These are phyloP conservation scores for Trissoscelio sp. DNA, from an alignment of 2,888 invertebrate species.

Conservation along the genomic window DNA sequence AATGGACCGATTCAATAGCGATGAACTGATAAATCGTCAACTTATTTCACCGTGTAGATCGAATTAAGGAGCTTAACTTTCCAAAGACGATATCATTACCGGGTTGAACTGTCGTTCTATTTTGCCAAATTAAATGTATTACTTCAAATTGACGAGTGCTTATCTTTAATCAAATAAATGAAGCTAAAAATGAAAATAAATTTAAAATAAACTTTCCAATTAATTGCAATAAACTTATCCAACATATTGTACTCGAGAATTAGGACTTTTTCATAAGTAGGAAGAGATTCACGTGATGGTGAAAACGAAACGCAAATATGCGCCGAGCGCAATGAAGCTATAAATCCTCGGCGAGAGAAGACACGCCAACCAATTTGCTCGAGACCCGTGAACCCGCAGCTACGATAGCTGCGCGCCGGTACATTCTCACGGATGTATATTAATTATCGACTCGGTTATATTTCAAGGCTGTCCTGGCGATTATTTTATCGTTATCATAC, in stretches of 20 bases:
- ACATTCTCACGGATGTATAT: conserved; percentile 70
- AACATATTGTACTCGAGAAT: not conserved
- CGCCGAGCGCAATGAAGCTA: conserved; percentile 80
- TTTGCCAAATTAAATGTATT: not conserved
- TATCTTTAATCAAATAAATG: no score
- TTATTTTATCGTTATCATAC: conserved; percentile 66
- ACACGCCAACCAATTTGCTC: conserved; percentile 80
- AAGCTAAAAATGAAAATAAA: no score
- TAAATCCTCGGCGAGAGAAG: conserved; percentile 79
- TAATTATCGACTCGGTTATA: conserved; percentile 68
- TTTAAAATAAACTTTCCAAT: no score
- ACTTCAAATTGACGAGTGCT: no score
- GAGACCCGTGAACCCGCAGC: conserved; percentile 72
- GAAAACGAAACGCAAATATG: conserved; percentile 70
- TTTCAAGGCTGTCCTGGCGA: conserved; percentile 59
- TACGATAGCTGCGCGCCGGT: conserved; percentile 57
- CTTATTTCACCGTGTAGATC: conserved; percentile 59
- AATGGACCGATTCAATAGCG: conserved; percentile 82
- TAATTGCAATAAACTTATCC: not conserved
- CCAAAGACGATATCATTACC: conserved; percentile 5
- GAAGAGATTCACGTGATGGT: conserved; percentile 42
- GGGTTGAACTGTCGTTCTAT: conserved; percentile 18
- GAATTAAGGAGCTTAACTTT: conserved; percentile 59
- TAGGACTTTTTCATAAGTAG: conserved; percentile 20
- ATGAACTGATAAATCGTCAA: conserved; percentile 67